Evolutionary conservation across 2,113 vertebrate genomes (phyloP), one percentile per base, ranked within the genome.

Genomic region (Toxotes jaculatrix): DNA sequence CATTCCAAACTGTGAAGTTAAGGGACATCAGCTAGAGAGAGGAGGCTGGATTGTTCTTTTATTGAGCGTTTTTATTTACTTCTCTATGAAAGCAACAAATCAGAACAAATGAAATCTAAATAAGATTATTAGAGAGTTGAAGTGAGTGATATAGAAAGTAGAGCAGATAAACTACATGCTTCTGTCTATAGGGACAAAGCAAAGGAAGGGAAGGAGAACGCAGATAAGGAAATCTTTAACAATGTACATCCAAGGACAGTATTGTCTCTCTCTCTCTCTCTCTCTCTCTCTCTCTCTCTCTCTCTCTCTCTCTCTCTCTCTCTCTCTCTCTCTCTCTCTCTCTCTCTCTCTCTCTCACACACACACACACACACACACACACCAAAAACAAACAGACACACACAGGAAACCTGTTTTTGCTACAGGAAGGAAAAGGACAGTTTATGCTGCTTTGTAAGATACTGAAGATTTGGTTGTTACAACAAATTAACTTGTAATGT

Each of bases 361-460:
- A 66, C 47, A n/a, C 55, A 55, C 19, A 27, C 66, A 68, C 65
- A 66, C 56, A 76, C 27, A 36, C 36, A 65, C 61, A 82, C 21
- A 61, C 53, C 51, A 53, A 17, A 17, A 36, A 56, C 69, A 45
- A 62, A 55, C 56, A 40, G 11, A 83, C 38, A 57, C 62, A 67
- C 34, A 19, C 68, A 91, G 90, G 90, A 93, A 91, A 79, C 63
- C 75, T 77, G 83, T 47, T 67, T 68, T 80, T 73, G 75, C 80
- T 61, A 47, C 65, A 91, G 90, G 91, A 92, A 92, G 90, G 87
- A 93, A 92, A 83, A n/a, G 73, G 73, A 71, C 53, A 77, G 85
- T 81, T 91, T 80, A 76, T 21, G 23, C 66, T 66, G 64, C 69
- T 70, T 62, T 77, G 63, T 23, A 49, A 70, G 72, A 89, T 65